phyloP scores from a whole-genome alignment of 2,888 invertebrate species.

The Metalampra italica region DNA sequence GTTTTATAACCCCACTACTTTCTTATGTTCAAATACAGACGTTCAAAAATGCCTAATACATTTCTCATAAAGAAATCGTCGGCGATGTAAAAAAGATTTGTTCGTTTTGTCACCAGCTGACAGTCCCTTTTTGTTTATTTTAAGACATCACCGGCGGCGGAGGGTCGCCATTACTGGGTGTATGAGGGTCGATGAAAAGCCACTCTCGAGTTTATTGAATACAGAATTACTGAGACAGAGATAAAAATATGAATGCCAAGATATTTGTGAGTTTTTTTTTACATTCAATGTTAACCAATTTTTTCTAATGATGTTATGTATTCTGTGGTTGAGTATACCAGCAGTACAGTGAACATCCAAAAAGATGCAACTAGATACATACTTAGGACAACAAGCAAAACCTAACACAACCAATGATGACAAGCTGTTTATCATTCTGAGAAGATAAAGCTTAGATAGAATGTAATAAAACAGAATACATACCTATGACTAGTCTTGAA shows the following conservation, averaged over 20 bases:
- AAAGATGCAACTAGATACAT: no score
- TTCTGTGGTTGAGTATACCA: no score
- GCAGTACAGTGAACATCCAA: not conserved
- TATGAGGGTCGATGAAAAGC: not conserved
- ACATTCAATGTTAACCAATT: no score
- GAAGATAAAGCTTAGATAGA: no score
- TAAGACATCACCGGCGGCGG: conserved; percentile 42
- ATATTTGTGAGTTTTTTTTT: not conserved
- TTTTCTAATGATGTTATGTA: no score
- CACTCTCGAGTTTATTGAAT: conserved; percentile 29
- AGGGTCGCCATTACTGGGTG: conserved; percentile 46
- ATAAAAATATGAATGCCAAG: not conserved
- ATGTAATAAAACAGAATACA: no score
- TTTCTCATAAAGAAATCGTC: conserved; percentile 10
- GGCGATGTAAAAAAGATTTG: conserved; percentile 6
- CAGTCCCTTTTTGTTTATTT: conserved; percentile 51
- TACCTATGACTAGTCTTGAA: not conserved
- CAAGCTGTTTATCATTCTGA: no score
- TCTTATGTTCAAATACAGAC: not conserved
- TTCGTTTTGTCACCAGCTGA: conserved; percentile 25
- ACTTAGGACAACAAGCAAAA: no score
- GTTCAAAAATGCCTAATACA: conserved; percentile 1
- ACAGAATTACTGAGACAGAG: conserved; percentile 13
- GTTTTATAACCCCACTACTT: not conserved
- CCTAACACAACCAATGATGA: no score